Percentiles rank a stretch among this genome's conserved stretches.
These are phyloP conservation scores for Eristalis arbustorum DNA, from an alignment of 2,888 invertebrate species.

Conservation along the genomic window DNA sequence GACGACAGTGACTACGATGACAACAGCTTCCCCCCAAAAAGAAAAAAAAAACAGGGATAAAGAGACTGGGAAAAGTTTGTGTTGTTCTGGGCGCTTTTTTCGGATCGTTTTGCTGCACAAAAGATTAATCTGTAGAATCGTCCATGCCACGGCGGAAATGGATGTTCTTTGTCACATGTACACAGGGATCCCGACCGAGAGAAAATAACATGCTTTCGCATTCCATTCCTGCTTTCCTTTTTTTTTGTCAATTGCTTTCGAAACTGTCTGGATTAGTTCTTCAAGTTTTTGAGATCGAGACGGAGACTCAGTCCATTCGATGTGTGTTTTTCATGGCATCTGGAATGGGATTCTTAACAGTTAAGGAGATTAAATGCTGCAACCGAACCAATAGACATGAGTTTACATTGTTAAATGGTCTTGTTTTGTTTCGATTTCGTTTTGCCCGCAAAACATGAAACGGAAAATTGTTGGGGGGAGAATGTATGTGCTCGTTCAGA, in stretches of 20 bases:
- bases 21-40: too few relatives aligned
- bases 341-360: constrained; percentile 20
- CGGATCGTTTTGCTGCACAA: not conserved
- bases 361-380: constrained; percentile 31
- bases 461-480: not conserved
- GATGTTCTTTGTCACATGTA: constrained; percentile 24
- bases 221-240: not conserved
- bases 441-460: not conserved
- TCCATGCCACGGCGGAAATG: constrained; percentile 7
- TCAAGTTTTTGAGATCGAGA: constrained; percentile 21
- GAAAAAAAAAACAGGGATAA: constrained; percentile 24
- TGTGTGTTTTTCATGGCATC: constrained; percentile 14
- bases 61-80: not conserved
- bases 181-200: not conserved
- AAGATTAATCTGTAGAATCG: constrained; percentile 56
- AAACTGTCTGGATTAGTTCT: constrained; percentile 53
- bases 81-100: not conserved
- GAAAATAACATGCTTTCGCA: not conserved
- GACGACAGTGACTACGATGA: not conserved
- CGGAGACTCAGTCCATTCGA: not conserved
- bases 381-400: constrained; percentile 7
- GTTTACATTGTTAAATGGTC: not conserved
- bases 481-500: not conserved
- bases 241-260: constrained; percentile 38
- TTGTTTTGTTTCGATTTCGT: not conserved